A percentile compares a stretch with the other conserved stretches of the same genome.
phyloP scores from a whole-genome alignment of 2,888 invertebrate genomes.

The Candidula unifasciata region DNA sequence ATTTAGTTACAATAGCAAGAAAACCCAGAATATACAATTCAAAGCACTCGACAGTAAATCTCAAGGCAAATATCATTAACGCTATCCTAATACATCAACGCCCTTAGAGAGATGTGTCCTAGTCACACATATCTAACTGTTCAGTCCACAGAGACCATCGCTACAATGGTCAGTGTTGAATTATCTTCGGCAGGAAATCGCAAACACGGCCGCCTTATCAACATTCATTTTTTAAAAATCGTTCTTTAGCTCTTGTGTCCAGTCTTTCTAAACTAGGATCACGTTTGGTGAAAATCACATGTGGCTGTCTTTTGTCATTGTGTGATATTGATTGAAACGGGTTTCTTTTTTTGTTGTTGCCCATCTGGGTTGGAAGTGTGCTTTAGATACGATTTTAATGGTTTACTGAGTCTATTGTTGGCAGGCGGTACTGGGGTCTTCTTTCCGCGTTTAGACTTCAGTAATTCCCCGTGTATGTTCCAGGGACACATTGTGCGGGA shows the following conservation, averaged over 20 bases:
- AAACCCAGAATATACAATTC: no score
- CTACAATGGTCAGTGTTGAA: slow-evolving; percentile 11
- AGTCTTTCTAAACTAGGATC: neutral
- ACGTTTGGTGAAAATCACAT: neutral
- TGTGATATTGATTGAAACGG: neutral
- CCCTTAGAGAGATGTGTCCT: neutral
- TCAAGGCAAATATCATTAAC: neutral
- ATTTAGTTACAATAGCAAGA: no score
- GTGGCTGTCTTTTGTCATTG: neutral
- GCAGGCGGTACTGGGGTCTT: no score
- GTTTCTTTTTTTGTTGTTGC: neutral
- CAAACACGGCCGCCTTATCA: slow-evolving; percentile 1
- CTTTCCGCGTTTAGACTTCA: no score
- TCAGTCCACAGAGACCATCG: neutral
- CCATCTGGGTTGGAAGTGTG: neutral
- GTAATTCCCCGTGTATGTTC: no score
- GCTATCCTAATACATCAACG: neutral
- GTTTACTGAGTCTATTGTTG: no score
- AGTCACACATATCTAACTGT: neutral
- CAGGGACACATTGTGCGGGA: no score
- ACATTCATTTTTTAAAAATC: neutral
- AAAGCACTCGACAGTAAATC: slow-evolving; percentile 14
- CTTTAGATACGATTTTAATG: no score
- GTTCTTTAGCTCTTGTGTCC: neutral
- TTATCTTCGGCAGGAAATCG: neutral